Evolutionary conservation across 53 echinoderm and acorn worm species (phyloP).

Genomic region (Luidia sarsii): DNA sequence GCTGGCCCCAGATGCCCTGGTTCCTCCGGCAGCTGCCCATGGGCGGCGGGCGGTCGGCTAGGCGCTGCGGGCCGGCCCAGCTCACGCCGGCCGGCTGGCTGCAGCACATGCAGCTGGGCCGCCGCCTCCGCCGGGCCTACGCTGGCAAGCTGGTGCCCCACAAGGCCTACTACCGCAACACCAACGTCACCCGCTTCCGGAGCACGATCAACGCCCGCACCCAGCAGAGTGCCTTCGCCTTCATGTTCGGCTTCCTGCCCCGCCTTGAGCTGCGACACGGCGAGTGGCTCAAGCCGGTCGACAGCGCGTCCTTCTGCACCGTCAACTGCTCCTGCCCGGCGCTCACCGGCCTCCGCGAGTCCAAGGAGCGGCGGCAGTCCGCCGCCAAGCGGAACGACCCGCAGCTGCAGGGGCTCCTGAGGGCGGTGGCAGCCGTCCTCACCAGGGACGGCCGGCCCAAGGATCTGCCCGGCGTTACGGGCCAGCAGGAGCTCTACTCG

Average conservation of each 20-base stretch:
- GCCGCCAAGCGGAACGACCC: slow-evolving; percentile 36
- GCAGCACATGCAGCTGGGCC: slow-evolving; percentile 80
- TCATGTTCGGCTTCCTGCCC: slow-evolving; percentile 86
- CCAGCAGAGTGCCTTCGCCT: slow-evolving; percentile 88
- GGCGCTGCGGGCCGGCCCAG: slow-evolving; percentile 62
- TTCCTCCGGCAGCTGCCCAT: slow-evolving; percentile 58
- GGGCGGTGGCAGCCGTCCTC: slow-evolving; percentile 45
- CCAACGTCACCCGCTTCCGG: slow-evolving; percentile 48
- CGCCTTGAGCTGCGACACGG: slow-evolving; percentile 60
- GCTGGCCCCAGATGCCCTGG: slow-evolving; percentile 35
- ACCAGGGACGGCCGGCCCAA: slow-evolving; percentile 12
- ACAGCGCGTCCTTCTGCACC: slow-evolving; percentile 66
- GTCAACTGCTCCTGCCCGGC: slow-evolving; percentile 74
- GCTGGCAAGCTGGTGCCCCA: slow-evolving; percentile 48
- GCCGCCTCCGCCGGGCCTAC: slow-evolving; percentile 65
- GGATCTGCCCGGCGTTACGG: slow-evolving; percentile 54
- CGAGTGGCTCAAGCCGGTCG: slow-evolving; percentile 36
- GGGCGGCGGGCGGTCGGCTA: background rate
- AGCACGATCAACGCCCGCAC: slow-evolving; percentile 77
- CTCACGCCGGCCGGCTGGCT: slow-evolving; percentile 92
- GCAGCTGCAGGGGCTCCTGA: slow-evolving; percentile 36
- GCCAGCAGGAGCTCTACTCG: slow-evolving; percentile 67
- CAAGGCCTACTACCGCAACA: slow-evolving; percentile 14
- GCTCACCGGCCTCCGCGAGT: slow-evolving; percentile 26
- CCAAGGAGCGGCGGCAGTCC: slow-evolving; percentile 27